Percentiles rank a stretch among this genome's conserved stretches.
Evolutionary conservation across 2,113 vertebrate species (phyloP).

Genomic region (Oreocharis arfaki): DNA sequence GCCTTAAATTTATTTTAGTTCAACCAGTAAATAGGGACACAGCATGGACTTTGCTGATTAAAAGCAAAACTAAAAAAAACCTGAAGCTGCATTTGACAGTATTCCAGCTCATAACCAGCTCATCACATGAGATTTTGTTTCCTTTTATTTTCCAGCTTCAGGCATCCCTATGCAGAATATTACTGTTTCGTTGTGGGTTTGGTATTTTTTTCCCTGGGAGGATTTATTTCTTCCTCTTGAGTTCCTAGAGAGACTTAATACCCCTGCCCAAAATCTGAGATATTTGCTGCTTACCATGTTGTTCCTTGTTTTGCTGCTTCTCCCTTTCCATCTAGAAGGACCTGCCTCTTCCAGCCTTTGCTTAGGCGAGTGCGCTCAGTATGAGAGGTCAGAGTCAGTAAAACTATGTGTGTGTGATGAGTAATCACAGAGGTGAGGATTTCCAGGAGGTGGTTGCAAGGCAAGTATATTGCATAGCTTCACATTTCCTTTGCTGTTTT

Average conservation of each 20-base stretch:
- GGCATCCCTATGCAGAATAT: not conserved
- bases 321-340: not conserved
- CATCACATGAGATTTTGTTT: not conserved
- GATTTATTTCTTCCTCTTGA: not conserved
- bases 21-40: not conserved
- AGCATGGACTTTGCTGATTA: conserved; percentile 15
- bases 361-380: not conserved
- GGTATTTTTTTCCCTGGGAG: not conserved
- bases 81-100: not conserved
- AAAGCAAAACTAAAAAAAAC: conserved; percentile 44
- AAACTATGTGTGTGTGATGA: not conserved
- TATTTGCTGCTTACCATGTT: not conserved
- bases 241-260: not conserved
- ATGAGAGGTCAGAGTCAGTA: not conserved
- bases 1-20: conserved; percentile 35
- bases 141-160: not conserved
- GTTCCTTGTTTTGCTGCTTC: not conserved
- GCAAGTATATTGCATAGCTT: not conserved
- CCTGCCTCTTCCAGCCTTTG: not conserved
- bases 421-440: not conserved
- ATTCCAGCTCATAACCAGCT: not conserved
- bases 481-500: not conserved
- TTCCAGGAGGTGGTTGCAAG: not conserved
- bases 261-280: not conserved
- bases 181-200: not conserved